Percentiles rank a stretch among this genome's conserved stretches.
Evolutionary conservation across 2,113 vertebrate species (phyloP).

Genomic region (Charadrius vociferus): DNA sequence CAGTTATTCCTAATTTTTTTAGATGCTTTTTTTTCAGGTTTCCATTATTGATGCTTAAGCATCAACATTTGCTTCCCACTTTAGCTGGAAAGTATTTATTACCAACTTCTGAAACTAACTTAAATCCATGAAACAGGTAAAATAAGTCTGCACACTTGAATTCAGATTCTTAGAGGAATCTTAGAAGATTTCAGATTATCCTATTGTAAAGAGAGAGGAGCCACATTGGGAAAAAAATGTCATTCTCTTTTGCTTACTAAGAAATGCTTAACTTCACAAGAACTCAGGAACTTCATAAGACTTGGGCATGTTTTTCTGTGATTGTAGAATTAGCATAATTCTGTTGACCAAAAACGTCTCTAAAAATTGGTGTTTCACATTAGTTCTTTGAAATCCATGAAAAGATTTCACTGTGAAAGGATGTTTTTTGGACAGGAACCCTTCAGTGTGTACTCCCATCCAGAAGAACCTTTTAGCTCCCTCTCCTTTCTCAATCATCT

Average conservation of each 20-base stretch:
- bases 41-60: neutral
- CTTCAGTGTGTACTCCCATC: neutral
- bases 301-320: neutral
- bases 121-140: neutral
- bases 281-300: neutral
- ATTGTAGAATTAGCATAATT: neutral
- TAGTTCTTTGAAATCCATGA: neutral
- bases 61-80: neutral
- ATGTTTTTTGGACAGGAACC: neutral
- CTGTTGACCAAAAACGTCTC: neutral
- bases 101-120: neutral
- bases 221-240: accelerated
- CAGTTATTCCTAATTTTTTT: neutral
- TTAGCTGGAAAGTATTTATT: neutral
- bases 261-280: neutral
- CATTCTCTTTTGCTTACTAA: neutral
- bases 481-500: neutral
- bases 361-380: neutral
- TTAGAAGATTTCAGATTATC: neutral
- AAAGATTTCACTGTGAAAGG: neutral
- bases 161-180: neutral
- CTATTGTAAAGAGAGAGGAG: neutral
- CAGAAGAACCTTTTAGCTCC: neutral
- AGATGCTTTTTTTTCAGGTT: neutral
- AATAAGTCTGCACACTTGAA: neutral